Percentiles rank a stretch among this genome's conserved stretches.
These are phyloP conservation scores for Aricia agestis DNA, from an alignment of 1,140 invertebrate species.

Conservation along the genomic window DNA sequence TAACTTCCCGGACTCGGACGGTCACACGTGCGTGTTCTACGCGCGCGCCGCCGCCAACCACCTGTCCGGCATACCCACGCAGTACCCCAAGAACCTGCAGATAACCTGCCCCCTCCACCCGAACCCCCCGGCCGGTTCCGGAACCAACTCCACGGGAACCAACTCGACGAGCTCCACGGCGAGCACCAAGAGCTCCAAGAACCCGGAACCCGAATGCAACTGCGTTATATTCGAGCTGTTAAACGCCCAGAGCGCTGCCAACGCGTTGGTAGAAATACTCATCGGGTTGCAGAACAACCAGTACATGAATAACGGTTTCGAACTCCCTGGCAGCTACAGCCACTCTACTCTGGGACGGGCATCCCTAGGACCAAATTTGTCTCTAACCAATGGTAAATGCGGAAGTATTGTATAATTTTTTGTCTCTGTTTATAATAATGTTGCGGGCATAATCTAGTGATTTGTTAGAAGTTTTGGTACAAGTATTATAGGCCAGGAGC, in stretches of 20 bases:
- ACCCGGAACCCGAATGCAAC: constrained; percentile 62
- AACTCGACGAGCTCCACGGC: constrained; percentile 58
- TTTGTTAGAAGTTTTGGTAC: constrained; percentile 1
- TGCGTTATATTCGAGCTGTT: constrained; percentile 68
- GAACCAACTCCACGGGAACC: constrained; percentile 49
- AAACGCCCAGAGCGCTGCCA: constrained; percentile 63
- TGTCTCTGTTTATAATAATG: constrained; percentile 10
- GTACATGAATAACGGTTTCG: constrained; percentile 53
- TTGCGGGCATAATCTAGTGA: constrained; percentile 4
- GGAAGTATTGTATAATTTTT: constrained; percentile 58
- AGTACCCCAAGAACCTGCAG: constrained; percentile 62
- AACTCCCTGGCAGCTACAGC: constrained; percentile 30
- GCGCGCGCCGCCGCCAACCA: constrained; percentile 69
- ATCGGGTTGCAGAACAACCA: constrained; percentile 69
- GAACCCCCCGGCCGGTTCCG: constrained; percentile 42
- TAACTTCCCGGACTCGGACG: constrained; percentile 69
- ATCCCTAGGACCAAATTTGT: constrained; percentile 45
- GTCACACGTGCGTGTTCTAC: constrained; percentile 71
- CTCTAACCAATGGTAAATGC: constrained; percentile 63
- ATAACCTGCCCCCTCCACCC: constrained; percentile 65
- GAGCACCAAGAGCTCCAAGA: constrained; percentile 49
- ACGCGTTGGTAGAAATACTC: constrained; percentile 65
- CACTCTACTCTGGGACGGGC: constrained; percentile 45
- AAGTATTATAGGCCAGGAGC: constrained; percentile 13
- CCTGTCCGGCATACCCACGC: constrained; percentile 61